Base-by-base conservation (phyloP, 2,888 invertebrate species). In the Hanleya hanleyi region DNA sequence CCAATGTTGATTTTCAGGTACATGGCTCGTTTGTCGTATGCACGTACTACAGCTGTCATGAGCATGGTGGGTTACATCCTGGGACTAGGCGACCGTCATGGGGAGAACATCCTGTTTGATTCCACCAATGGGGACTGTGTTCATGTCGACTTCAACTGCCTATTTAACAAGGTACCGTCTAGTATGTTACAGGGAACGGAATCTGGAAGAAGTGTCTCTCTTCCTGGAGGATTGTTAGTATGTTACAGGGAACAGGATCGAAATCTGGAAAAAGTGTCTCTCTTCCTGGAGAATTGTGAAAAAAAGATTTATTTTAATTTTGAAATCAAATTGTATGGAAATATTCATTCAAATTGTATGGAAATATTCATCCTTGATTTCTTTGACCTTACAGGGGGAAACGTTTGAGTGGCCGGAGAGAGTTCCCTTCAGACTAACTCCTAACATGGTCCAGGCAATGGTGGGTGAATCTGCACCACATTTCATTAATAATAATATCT, bases 61-160 rank as follows among this genome's bases (percentile, higher is more conserved):
- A 98, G 97, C 0, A 91, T 92, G 86, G 91, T 92, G 33, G 91
- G 91, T 1, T 91, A 91, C 81, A 89, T 91, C 41, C 82, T 91
- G 35, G 91, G 91, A 5, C 86, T 91, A 26, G 91, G 91, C 4
- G 91, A 91, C 76, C 97, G 98, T 87, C 97, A 97, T 35, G 97
- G 91, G 38, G 92, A 98, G 91, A 99, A 99, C 90, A 96, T 99
- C 86, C 93, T 97, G 7, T 93, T 99, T 81, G 98, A 99, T 91
- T 94, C 96, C 0, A 95, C 94, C 0, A 96, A 94, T 83, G 99
- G 99, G 0, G 97, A 99, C 88, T 94, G 95, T 0, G 95, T 99
- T 0, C 99, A 99, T 90, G 99, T 99, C 0, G 99, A 99, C 91
- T 99, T 98, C 91, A 99, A 98, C 91, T 97, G 98, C 87, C 92